Percentiles rank a stretch among this genome's conserved stretches.
phyloP scores from a whole-genome alignment of 2,113 vertebrate genomes.

The Regulus satrapa region DNA sequence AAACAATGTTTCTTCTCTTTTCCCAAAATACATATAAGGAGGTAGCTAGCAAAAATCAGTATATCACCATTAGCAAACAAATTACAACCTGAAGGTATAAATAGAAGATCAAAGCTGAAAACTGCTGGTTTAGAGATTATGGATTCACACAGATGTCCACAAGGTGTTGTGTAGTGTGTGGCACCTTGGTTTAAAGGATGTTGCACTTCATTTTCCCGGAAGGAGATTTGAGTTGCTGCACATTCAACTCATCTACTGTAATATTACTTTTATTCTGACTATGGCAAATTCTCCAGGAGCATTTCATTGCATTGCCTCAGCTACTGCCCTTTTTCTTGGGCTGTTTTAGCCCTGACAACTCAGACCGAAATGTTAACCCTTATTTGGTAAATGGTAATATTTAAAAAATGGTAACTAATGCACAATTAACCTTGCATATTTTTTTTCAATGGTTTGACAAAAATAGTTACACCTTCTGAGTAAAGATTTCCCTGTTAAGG shows the following conservation, averaged over 20 bases:
- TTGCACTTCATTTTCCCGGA: not conserved
- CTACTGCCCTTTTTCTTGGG: not conserved
- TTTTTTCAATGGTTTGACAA: not conserved
- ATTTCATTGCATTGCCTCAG: not conserved
- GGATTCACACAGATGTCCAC: accelerated
- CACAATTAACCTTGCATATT: not conserved
- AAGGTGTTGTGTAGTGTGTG: not conserved
- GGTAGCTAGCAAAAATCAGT: not conserved
- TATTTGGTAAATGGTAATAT: not conserved
- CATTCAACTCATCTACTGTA: not conserved
- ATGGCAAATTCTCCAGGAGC: not conserved
- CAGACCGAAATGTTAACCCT: not conserved
- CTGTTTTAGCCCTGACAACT: not conserved
- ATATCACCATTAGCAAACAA: not conserved
- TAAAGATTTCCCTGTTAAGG: not conserved
- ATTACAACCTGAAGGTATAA: not conserved
- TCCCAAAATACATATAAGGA: not conserved
- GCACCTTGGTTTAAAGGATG: not conserved
- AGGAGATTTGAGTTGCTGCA: not conserved
- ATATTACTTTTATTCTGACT: not conserved
- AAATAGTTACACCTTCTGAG: not conserved
- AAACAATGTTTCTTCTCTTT: not conserved
- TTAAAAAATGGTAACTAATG: not conserved
- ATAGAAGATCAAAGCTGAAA: not conserved
- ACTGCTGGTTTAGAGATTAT: not conserved